phyloP scores from a whole-genome alignment of 2,797 vertebrate genomes.

The Peromyscus aztecus region DNA sequence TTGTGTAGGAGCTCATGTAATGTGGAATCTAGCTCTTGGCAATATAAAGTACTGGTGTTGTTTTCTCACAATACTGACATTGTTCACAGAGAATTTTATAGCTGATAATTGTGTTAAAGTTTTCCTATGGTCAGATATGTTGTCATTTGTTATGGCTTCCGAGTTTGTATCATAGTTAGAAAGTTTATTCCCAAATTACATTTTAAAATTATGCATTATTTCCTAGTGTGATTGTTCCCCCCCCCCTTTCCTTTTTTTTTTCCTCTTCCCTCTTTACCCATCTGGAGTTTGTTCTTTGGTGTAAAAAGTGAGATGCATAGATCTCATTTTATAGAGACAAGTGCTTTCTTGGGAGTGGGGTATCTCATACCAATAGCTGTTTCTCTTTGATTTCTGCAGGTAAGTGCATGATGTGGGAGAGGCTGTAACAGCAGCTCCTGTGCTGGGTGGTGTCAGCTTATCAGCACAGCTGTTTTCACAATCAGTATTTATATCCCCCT shows the following conservation, averaged over 20 bases:
- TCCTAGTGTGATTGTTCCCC: slow-evolving; percentile 16
- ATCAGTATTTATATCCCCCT: background rate
- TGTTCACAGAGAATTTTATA: slow-evolving; percentile 28
- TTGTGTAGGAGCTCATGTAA: slow-evolving; percentile 48
- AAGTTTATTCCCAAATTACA: background rate
- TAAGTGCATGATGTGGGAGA: background rate
- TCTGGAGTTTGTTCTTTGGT: slow-evolving; percentile 41
- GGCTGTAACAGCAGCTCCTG: background rate
- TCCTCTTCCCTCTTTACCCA: background rate
- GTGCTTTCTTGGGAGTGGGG: background rate
- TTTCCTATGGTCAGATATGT: background rate
- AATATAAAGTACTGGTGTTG: slow-evolving; percentile 23
- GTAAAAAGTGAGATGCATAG: background rate
- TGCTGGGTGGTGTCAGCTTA: background rate
- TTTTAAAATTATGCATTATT: background rate
- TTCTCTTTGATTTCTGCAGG: background rate
- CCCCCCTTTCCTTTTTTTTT: background rate
- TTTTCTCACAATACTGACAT: background rate
- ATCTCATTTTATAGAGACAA: background rate
- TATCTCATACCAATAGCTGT: background rate
- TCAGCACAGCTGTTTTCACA: background rate
- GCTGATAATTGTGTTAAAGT: slow-evolving; percentile 14
- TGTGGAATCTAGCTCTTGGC: background rate
- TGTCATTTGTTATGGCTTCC: slow-evolving; percentile 12
- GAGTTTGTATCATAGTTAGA: slow-evolving; percentile 9